phyloP scores from a whole-genome alignment of 2,797 vertebrate species.

The Amazona finschi region DNA sequence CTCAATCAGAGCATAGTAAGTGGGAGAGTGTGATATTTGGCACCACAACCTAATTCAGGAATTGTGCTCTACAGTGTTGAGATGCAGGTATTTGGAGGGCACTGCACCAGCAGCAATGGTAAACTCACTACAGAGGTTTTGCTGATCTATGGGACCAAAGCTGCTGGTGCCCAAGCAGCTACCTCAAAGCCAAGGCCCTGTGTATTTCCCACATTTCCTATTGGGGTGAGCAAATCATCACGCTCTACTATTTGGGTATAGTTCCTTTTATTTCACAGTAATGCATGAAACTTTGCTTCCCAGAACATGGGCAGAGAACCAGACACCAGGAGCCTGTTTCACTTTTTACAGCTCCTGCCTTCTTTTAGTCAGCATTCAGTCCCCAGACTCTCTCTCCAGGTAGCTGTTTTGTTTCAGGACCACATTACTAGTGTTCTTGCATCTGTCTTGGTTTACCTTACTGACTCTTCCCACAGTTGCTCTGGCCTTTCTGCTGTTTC shows the following conservation, averaged over 20 bases:
- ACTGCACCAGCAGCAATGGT: neutral
- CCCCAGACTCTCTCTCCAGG: constrained; percentile 36
- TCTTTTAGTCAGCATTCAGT: constrained; percentile 27
- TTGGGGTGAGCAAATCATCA: neutral
- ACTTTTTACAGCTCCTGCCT: constrained; percentile 17
- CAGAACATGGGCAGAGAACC: neutral
- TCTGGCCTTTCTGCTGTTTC: constrained; percentile 34
- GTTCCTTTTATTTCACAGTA: neutral
- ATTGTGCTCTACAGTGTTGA: neutral
- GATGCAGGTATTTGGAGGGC: neutral
- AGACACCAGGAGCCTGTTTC: constrained; percentile 20
- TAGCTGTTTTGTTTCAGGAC: constrained; percentile 48
- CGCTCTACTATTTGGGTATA: neutral
- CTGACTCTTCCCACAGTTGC: constrained; percentile 15
- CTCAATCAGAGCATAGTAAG: constrained; percentile 22
- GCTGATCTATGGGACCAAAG: neutral
- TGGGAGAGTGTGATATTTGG: neutral
- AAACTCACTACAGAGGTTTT: neutral
- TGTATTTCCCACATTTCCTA: neutral
- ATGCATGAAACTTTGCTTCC: neutral
- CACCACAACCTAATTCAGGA: neutral
- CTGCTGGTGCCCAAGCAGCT: neutral
- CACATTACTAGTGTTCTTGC: constrained; percentile 25
- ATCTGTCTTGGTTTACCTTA: constrained; percentile 36
- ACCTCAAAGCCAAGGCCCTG: neutral